Conservation (phyloP, 2,113 vertebrate genomes). For the Trematocara nigrifrons region DNA sequence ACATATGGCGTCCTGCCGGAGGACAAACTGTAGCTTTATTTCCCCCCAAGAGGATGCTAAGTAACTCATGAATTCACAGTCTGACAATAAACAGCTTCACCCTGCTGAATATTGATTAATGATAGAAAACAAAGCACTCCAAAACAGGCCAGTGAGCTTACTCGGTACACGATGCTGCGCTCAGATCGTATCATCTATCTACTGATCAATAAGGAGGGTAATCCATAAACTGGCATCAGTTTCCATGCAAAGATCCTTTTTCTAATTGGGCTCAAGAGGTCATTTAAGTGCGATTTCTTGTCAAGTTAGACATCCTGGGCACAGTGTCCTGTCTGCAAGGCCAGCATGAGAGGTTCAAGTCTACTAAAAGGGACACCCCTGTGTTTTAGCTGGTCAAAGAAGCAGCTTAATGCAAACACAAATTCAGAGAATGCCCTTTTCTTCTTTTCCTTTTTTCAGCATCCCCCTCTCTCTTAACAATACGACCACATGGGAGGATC, state of each 20-base stretch:
- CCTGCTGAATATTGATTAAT: slow-evolving; percentile 54
- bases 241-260: not conserved
- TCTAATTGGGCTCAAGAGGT: slow-evolving; percentile 16
- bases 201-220: not conserved
- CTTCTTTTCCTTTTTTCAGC: not conserved
- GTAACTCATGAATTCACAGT: slow-evolving; percentile 25
- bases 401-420: slow-evolving; percentile 48
- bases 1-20: slow-evolving; percentile 28
- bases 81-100: slow-evolving; percentile 42
- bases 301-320: not conserved
- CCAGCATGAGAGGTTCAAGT: not conserved
- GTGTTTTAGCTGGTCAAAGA: slow-evolving; percentile 43
- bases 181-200: not conserved
- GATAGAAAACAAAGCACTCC: slow-evolving; percentile 40
- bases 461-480: slow-evolving; percentile 39
- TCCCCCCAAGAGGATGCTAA: slow-evolving; percentile 43
- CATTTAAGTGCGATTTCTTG: slow-evolving; percentile 6
- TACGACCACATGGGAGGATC: slow-evolving; percentile 50
- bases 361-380: not conserved
- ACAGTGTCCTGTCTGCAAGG: not conserved
- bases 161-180: not conserved
- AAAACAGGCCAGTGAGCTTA: slow-evolving; percentile 36
- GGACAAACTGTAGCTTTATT: slow-evolving; percentile 34
- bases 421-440: slow-evolving; percentile 41
- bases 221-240: slow-evolving; percentile 9